phyloP scores from a whole-genome alignment of 2,888 invertebrate species.

The Ennomos erosarius region DNA sequence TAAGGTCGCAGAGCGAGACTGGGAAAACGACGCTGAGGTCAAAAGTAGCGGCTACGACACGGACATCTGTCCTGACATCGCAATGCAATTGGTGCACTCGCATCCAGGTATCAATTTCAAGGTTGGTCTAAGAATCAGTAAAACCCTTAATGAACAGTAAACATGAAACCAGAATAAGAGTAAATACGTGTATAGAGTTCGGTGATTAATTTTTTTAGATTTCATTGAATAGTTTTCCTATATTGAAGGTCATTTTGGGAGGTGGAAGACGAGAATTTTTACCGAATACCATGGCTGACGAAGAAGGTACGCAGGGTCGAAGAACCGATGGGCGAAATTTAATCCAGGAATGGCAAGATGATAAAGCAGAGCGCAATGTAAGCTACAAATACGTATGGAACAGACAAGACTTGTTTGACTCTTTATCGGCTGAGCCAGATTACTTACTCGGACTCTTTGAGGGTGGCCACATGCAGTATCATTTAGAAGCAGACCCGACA shows the following conservation, averaged over 20 bases:
- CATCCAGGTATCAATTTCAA: slow-evolving; percentile 88
- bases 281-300: slow-evolving; percentile 81
- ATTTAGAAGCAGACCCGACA: slow-evolving; percentile 79
- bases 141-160: no score
- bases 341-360: slow-evolving; percentile 87
- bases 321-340: slow-evolving; percentile 87
- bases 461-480: slow-evolving; percentile 87
- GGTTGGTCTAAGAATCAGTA: slow-evolving; percentile 59
- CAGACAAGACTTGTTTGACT: slow-evolving; percentile 80
- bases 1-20: slow-evolving; percentile 87
- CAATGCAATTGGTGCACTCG: slow-evolving; percentile 87
- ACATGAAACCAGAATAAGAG: no score
- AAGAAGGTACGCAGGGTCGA: slow-evolving; percentile 72
- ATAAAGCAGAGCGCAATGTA: slow-evolving; percentile 64
- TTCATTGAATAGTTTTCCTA: neutral
- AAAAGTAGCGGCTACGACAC: slow-evolving; percentile 58
- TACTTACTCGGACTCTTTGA: slow-evolving; percentile 87
- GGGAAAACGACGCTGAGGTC: slow-evolving; percentile 89
- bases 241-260: slow-evolving; percentile 87
- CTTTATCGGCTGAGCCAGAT: slow-evolving; percentile 79
- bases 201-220: slow-evolving; percentile 45
- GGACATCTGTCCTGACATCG: slow-evolving; percentile 84
- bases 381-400: slow-evolving; percentile 84
- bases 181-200: no score
- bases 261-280: slow-evolving; percentile 89